Conservation (phyloP, 2,888 invertebrate genomes). For the Drosophila recens region DNA sequence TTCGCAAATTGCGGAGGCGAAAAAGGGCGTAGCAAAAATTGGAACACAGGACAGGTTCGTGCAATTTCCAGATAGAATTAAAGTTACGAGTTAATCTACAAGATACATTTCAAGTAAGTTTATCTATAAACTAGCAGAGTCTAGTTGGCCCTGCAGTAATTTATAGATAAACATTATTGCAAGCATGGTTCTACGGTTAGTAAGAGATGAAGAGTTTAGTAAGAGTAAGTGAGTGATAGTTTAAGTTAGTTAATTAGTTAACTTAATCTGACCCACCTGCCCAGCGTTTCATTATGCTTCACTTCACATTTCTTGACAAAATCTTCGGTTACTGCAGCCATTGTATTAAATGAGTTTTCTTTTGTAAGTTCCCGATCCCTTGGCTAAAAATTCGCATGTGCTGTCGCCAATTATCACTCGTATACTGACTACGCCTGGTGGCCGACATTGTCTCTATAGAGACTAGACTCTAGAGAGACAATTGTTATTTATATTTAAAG, state of each 20-base stretch:
- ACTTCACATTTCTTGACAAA: conserved; percentile 80
- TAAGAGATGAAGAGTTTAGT: too few relatives aligned
- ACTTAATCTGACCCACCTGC: conserved; percentile 68
- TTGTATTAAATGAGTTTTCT: conserved; percentile 21
- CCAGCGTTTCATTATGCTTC: conserved; percentile 72
- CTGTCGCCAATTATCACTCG: conserved; percentile 46
- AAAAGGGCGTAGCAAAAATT: too few relatives aligned
- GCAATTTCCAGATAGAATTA: too few relatives aligned
- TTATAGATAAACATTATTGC: too few relatives aligned
- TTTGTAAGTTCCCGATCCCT: conserved; percentile 26
- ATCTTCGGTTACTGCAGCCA: conserved; percentile 70
- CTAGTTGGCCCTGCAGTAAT: too few relatives aligned
- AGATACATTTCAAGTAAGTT: too few relatives aligned
- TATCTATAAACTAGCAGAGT: too few relatives aligned
- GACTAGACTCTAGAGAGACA: conserved; percentile 7
- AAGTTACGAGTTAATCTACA: too few relatives aligned
- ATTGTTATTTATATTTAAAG: conserved; percentile 69
- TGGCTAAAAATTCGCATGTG: conserved; percentile 52
- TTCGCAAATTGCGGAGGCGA: too few relatives aligned
- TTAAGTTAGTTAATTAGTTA: not conserved
- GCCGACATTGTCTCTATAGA: conserved; percentile 23
- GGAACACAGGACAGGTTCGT: too few relatives aligned
- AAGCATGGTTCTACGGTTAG: too few relatives aligned
- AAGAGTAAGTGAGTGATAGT: too few relatives aligned
- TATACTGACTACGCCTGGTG: conserved; percentile 32